These are phyloP conservation scores for Ochropleura plecta DNA, from an alignment of 2,888 invertebrate genomes.

Conservation along the genomic window DNA sequence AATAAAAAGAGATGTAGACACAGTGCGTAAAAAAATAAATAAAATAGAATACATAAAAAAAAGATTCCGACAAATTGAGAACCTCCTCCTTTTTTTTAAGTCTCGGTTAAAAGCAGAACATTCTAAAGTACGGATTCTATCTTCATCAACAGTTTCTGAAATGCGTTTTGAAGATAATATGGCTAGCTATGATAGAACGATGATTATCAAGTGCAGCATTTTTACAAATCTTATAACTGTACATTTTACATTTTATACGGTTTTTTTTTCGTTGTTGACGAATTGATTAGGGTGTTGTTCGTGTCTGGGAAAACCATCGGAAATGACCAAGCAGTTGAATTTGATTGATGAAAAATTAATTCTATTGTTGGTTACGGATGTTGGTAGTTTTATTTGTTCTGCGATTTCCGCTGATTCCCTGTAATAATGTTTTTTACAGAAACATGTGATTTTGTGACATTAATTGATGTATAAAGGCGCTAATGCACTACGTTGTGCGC, in stretches of 20 bases:
- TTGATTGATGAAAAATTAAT: constrained; percentile 18
- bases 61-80: no score
- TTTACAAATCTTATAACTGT: not conserved
- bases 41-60: no score
- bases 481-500: not conserved
- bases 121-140: not conserved
- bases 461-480: no score
- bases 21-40: no score
- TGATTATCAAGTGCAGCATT: not conserved
- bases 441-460: not conserved
- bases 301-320: constrained; percentile 16
- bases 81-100: no score
- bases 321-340: constrained; percentile 26
- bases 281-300: not conserved
- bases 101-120: no score
- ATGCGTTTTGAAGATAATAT: not conserved
- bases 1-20: no score
- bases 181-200: not conserved
- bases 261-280: not conserved
- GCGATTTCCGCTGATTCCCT: constrained; percentile 2
- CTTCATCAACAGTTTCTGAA: not conserved
- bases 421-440: not conserved
- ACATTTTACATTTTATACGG: not conserved
- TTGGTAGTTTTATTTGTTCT: constrained; percentile 2
- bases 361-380: constrained; percentile 26